Evolutionary conservation across 2,113 vertebrate species (phyloP).

Genomic region (rabbit (Oryctolagus cuniculus)): DNA sequence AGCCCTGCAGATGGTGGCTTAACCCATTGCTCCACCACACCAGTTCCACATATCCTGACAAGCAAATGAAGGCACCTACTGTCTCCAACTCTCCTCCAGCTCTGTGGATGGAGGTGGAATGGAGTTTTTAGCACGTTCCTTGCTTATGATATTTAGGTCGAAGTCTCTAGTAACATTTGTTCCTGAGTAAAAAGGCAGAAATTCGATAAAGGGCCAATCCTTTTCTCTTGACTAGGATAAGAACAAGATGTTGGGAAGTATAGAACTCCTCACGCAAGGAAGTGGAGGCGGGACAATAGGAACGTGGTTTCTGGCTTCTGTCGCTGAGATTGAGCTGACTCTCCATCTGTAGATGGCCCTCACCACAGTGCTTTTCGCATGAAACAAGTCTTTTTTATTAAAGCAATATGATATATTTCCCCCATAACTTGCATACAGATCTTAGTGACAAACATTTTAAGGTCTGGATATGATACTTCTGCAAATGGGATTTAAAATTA

Average conservation of each 20-base stretch:
- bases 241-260: background rate
- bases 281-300: background rate
- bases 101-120: background rate
- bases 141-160: background rate
- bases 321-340: background rate
- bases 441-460: background rate
- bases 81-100: background rate
- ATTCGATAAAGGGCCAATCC: background rate
- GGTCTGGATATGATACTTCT: background rate
- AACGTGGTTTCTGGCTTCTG: background rate
- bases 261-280: background rate
- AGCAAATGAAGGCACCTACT: conserved; percentile 15
- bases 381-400: background rate
- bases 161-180: background rate
- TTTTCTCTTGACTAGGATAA: background rate
- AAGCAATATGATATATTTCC: background rate
- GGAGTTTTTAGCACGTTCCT: background rate
- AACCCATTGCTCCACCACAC: no score
- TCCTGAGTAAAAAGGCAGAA: background rate
- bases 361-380: background rate
- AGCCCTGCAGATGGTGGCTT: no score
- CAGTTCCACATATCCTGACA: background rate
- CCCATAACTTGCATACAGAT: background rate
- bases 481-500: background rate
- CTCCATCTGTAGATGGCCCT: background rate